Percentiles rank a stretch among this genome's conserved stretches.
These are phyloP conservation scores for Galaxea fascicularis DNA, from an alignment of 92 coral and sea anemone genomes.

Conservation along the genomic window DNA sequence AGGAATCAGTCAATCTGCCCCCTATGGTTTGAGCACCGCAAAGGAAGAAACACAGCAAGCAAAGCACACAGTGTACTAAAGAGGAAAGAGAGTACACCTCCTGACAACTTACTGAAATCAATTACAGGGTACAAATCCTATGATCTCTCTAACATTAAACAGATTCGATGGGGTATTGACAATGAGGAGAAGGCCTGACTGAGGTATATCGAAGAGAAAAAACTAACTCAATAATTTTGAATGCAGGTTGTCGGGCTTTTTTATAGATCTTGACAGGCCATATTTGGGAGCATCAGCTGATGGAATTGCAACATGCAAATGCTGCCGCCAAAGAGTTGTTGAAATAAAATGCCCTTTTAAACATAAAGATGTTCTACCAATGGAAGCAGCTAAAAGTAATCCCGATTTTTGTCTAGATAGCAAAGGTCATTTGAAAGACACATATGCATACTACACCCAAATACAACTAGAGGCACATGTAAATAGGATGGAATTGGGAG, in stretches of 20 bases:
- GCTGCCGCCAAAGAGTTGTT: constrained; percentile 36
- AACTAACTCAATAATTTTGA: constrained; percentile 12
- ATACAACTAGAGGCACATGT: constrained; percentile 49
- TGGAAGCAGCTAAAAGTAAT: constrained; percentile 32
- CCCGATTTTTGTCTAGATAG: constrained; percentile 42
- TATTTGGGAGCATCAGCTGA: constrained; percentile 46
- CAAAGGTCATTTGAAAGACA: constrained; percentile 30
- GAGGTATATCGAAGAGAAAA: constrained; percentile 8
- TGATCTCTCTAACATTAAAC: background rate
- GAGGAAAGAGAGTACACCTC: constrained; percentile 22
- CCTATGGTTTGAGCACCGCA: constrained; percentile 44
- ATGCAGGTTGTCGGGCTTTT: constrained; percentile 23
- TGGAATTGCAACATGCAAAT: constrained; percentile 36
- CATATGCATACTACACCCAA: constrained; percentile 50
- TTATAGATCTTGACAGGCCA: constrained; percentile 18
- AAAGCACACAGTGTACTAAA: constrained; percentile 32
- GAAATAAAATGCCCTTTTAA: constrained; percentile 46
- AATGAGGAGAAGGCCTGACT: constrained; percentile 40
- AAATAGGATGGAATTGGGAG: background rate
- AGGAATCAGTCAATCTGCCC: constrained; percentile 32
- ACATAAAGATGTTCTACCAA: constrained; percentile 15
- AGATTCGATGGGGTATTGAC: constrained; percentile 17
- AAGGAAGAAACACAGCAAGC: constrained; percentile 46
- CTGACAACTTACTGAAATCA: constrained; percentile 10
- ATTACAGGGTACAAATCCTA: background rate